Conservation (phyloP, 2,888 invertebrate species). For the Drosophila eohydei region DNA sequence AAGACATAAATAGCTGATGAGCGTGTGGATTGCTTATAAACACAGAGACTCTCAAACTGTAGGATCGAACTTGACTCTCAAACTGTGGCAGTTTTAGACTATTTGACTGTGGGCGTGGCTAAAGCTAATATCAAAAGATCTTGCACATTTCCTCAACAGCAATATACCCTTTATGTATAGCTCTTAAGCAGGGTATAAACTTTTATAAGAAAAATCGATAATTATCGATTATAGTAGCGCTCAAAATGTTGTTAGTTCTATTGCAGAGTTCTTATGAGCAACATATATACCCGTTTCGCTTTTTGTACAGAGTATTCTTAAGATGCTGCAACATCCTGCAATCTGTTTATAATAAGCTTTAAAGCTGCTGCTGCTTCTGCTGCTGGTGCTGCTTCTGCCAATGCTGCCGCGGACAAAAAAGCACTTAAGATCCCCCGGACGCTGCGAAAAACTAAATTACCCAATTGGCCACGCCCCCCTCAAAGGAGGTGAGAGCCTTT, state of each 20-base stretch:
- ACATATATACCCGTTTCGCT: background rate
- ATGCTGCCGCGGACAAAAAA: background rate
- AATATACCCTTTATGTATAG: background rate
- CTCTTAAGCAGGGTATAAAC: background rate
- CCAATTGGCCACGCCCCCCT: constrained; percentile 8
- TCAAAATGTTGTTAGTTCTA: too few relatives aligned
- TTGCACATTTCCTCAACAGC: too few relatives aligned
- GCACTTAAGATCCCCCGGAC: constrained; percentile 5
- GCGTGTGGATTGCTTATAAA: background rate
- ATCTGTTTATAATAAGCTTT: constrained; percentile 13
- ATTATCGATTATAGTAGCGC: background rate
- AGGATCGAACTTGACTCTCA: too few relatives aligned
- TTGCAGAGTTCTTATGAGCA: too few relatives aligned
- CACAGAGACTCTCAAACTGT: background rate
- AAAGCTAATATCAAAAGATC: too few relatives aligned
- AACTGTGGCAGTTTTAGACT: too few relatives aligned
- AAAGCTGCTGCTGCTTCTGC: constrained; percentile 1
- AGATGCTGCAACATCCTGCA: background rate
- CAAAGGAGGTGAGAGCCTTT: background rate
- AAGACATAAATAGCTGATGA: background rate
- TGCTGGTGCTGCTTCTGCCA: background rate
- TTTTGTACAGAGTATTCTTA: background rate
- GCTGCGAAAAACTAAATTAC: background rate
- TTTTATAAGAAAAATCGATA: background rate
- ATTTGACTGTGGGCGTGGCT: too few relatives aligned